phyloP scores from a whole-genome alignment of 1,140 invertebrate genomes.

The Plectrocnemia conspersa region DNA sequence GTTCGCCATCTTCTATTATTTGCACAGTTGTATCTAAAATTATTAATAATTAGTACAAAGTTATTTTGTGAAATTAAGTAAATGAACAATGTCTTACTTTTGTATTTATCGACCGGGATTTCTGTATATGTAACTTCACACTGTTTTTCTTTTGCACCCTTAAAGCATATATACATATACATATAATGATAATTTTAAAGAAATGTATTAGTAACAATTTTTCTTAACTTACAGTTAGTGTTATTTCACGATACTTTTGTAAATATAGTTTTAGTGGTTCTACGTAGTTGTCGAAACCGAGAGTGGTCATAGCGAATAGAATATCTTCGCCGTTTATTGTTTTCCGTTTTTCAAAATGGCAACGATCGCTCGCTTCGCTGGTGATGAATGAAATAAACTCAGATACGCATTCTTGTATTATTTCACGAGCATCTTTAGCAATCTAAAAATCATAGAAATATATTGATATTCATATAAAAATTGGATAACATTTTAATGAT shows the following conservation, averaged over 20 bases:
- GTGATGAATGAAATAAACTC: slow-evolving; percentile 99
- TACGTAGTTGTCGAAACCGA: slow-evolving; percentile 98
- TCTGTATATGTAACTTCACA: slow-evolving; percentile 22
- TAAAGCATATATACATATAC: neutral
- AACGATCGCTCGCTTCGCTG: slow-evolving; percentile 94
- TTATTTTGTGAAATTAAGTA: neutral
- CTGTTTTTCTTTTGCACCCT: slow-evolving; percentile 19
- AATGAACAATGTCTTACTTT: slow-evolving; percentile 31
- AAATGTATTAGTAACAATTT: neutral
- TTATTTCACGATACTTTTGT: slow-evolving; percentile 89
- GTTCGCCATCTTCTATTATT: slow-evolving; percentile 22
- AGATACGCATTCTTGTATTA: slow-evolving; percentile 98
- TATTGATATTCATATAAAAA: slow-evolving; percentile 30
- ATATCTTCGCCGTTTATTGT: slow-evolving; percentile 99
- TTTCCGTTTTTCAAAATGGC: slow-evolving; percentile 96
- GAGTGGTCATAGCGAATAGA: slow-evolving; percentile 90
- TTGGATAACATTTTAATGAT: slow-evolving; percentile 26
- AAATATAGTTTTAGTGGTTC: slow-evolving; percentile 95
- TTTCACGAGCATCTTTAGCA: slow-evolving; percentile 98
- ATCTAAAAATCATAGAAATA: slow-evolving; percentile 59
- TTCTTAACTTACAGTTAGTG: slow-evolving; percentile 35
- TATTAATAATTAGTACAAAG: slow-evolving; percentile 12
- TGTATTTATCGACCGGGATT: slow-evolving; percentile 22
- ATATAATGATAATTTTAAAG: neutral
- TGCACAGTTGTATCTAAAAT: slow-evolving; percentile 25